These are phyloP conservation scores for Andrena camellia DNA, from an alignment of 2,888 invertebrate genomes.

Conservation along the genomic window DNA sequence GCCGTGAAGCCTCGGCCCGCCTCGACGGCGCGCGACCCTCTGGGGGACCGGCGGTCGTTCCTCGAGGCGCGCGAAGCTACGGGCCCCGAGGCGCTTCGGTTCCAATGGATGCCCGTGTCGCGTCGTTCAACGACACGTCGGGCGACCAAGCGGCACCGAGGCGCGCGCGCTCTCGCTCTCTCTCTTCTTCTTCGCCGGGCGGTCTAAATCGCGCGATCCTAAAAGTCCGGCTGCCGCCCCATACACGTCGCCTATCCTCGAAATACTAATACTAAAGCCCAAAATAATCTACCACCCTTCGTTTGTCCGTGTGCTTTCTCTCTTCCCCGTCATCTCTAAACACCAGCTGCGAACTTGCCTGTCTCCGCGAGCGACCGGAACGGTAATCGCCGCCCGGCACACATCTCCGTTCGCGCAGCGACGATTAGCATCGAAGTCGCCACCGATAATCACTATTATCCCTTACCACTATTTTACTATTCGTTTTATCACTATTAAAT, in stretches of 20 bases:
- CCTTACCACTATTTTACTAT: slow-evolving; percentile 72
- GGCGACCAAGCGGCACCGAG: background rate
- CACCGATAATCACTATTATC: slow-evolving; percentile 48
- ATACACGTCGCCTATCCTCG: slow-evolving; percentile 41
- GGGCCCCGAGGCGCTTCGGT: background rate
- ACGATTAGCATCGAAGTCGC: slow-evolving; percentile 60
- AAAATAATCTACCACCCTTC: slow-evolving; percentile 75
- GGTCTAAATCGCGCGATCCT: slow-evolving; percentile 45
- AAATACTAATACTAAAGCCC: slow-evolving; percentile 83
- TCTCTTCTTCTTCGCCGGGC: background rate
- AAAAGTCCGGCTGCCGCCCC: slow-evolving; percentile 39
- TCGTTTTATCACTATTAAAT: slow-evolving; percentile 66
- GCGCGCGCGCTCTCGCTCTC: background rate
- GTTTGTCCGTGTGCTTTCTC: slow-evolving; percentile 10
- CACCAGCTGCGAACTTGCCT: slow-evolving; percentile 30
- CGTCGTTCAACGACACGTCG: slow-evolving; percentile 3
- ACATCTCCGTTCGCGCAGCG: slow-evolving; percentile 16
- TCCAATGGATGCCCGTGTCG: background rate
- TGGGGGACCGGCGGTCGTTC: background rate
- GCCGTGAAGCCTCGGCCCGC: background rate
- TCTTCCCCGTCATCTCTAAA: slow-evolving; percentile 22
- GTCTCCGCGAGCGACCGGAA: slow-evolving; percentile 34
- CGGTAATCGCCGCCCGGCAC: slow-evolving; percentile 53
- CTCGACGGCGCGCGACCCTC: too few species aligned
- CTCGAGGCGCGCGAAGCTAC: background rate